Conservation (phyloP, 2,797 vertebrate genomes). For the Choloepus didactylus region DNA sequence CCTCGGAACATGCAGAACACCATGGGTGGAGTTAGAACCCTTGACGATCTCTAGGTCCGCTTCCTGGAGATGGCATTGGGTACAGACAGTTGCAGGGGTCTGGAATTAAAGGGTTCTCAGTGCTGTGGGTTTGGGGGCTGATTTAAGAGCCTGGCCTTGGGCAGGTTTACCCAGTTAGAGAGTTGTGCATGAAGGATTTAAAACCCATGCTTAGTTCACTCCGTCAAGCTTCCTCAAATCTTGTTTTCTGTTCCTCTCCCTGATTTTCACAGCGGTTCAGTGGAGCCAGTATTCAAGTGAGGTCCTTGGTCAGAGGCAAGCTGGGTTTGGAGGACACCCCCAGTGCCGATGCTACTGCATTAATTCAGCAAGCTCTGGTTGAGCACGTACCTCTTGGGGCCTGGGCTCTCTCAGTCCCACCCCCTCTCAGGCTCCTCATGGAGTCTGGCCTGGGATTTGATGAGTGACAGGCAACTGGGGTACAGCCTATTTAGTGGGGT, state of each 20-base stretch:
- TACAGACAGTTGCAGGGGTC: not conserved
- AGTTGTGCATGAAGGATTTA: not conserved
- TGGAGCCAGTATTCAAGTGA: not conserved
- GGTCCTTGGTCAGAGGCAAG: not conserved
- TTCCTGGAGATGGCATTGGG: not conserved
- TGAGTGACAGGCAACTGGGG: not conserved
- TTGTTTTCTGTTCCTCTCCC: not conserved
- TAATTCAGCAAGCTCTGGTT: not conserved
- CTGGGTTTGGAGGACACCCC: not conserved
- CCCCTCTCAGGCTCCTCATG: no score
- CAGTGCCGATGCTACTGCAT: accelerated
- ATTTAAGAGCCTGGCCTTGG: not conserved
- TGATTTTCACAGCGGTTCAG: not conserved
- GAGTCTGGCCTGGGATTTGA: not conserved
- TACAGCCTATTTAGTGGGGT: not conserved
- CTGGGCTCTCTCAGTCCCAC: not conserved
- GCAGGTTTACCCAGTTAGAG: not conserved
- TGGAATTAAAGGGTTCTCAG: not conserved
- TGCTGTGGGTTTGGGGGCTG: not conserved
- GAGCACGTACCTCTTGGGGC: not conserved
- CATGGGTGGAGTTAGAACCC: not conserved
- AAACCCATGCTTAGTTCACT: not conserved
- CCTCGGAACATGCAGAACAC: not conserved
- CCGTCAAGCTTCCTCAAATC: not conserved
- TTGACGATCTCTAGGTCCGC: not conserved